Percentiles rank a stretch among this genome's conserved stretches.
Evolutionary conservation across 2,797 vertebrate genomes (phyloP).

Genomic region (Pristis pectinata): DNA sequence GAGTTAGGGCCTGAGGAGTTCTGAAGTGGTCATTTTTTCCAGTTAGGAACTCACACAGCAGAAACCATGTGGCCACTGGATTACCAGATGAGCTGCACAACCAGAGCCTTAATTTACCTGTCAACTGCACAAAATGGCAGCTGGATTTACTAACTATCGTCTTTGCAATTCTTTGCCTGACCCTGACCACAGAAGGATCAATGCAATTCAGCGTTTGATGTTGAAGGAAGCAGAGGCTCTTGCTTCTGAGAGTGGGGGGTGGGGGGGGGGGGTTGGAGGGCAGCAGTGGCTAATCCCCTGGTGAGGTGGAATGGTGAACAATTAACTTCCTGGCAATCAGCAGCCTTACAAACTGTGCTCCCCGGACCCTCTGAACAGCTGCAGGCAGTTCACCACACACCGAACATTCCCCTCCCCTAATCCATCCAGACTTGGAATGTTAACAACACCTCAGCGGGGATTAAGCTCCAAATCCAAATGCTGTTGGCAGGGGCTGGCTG

Average conservation of each 20-base stretch:
- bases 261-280: not conserved
- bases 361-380: not conserved
- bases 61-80: not conserved
- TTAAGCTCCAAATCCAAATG: not conserved
- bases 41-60: too few species aligned
- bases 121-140: not conserved
- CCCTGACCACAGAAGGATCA: not conserved
- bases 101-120: not conserved
- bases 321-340: not conserved
- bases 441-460: not conserved
- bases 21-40: not conserved
- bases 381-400: not conserved
- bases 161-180: constrained; percentile 8
- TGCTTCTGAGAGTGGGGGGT: not conserved
- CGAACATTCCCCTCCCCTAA: not conserved
- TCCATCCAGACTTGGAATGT: not conserved
- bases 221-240: not conserved
- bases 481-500: not conserved
- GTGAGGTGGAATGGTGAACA: not conserved
- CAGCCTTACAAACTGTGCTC: not conserved
- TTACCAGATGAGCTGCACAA: not conserved
- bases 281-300: not conserved
- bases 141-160: not conserved
- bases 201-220: not conserved
- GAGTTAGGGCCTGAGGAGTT: not conserved